Percentiles rank a stretch among this genome's conserved stretches.
phyloP scores from a whole-genome alignment of 1,140 invertebrate genomes.

The Sitobion miscanthi region DNA sequence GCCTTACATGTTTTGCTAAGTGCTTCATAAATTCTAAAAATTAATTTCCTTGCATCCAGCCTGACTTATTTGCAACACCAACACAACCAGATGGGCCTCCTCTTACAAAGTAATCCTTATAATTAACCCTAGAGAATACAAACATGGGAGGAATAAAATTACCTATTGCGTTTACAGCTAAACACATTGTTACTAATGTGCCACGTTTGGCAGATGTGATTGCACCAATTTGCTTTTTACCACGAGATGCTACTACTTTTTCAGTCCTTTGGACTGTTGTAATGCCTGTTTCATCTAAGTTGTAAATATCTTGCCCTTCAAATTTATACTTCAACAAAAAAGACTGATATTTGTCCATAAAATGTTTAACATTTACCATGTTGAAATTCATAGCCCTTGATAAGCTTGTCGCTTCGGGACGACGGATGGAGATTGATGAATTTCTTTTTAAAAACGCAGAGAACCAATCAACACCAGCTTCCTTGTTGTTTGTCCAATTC shows the following conservation, averaged over 20 bases:
- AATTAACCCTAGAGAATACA: constrained; percentile 62
- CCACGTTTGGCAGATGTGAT: constrained; percentile 62
- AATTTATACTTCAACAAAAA: constrained; percentile 60
- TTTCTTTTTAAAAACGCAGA: background rate
- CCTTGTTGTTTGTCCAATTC: background rate
- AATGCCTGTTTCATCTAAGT: constrained; percentile 61
- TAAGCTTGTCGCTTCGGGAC: constrained; percentile 43
- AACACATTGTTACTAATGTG: constrained; percentile 61
- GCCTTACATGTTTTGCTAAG: constrained; percentile 61
- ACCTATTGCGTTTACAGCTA: constrained; percentile 61
- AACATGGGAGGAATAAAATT: constrained; percentile 62
- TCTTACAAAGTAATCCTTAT: constrained; percentile 60
- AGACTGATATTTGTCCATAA: constrained; percentile 61
- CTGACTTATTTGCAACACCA: constrained; percentile 59
- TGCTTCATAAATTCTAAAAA: constrained; percentile 63
- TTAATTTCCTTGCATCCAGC: constrained; percentile 64
- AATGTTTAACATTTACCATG: constrained; percentile 60
- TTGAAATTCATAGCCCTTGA: constrained; percentile 41
- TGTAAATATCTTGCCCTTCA: constrained; percentile 60
- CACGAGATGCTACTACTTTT: constrained; percentile 61
- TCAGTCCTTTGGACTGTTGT: constrained; percentile 58
- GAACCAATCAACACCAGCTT: background rate
- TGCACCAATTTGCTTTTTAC: constrained; percentile 61
- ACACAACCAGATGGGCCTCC: constrained; percentile 63
- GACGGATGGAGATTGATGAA: background rate